Base-by-base conservation (phyloP, 2,113 vertebrate species). In the Xenopus borealis region DNA sequence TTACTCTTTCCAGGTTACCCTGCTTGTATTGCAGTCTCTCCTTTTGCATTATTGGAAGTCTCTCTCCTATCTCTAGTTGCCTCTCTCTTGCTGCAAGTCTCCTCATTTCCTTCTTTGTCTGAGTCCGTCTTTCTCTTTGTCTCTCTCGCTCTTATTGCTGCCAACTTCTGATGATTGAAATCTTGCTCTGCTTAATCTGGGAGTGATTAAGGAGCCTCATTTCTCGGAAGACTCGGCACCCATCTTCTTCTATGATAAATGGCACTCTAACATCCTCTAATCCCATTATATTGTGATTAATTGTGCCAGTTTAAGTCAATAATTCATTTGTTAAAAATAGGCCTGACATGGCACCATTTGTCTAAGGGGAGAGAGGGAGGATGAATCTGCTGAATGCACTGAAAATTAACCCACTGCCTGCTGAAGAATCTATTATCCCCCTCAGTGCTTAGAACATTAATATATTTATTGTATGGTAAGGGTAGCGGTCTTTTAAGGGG, bases 311-410 rank as follows among this genome's bases (percentile, higher is more conserved):
- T 98, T 96, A 93, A 95, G 94, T 98, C 95, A 96, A 97, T 98
- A 96, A 97, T 94, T 97, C 95, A 97, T 95, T 94, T 90, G 91
- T 95, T 97, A 92, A 94, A 96, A 96, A 97, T 95, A 96, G 92
- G 89, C 80, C 89, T 91, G 74, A 88, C 88, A 81, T 90, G 91
- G 91, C 89, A 94, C 92, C 91, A 92, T 93, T 91, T 92, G 88
- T 92, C 91, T 91, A 89, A 78, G 78, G 91, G 88, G 91, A 86
- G 87, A 92, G 59, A 16, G 44, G 44, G 67, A 44, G 63, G 55
- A 69, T 23, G 74, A 67, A 88, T 82, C 85, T 88, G 91, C 89
- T 91, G 89, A 87, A 86, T 92, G 85, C 92, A 86, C 84, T 91
- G 90, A 47, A 50, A 16, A 23, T 64, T 77, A 77, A 77, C 74